Evolutionary conservation across 2,797 vertebrate genomes (phyloP), one percentile per base, ranked within the genome.

Genomic region (Chrosomus eos): DNA sequence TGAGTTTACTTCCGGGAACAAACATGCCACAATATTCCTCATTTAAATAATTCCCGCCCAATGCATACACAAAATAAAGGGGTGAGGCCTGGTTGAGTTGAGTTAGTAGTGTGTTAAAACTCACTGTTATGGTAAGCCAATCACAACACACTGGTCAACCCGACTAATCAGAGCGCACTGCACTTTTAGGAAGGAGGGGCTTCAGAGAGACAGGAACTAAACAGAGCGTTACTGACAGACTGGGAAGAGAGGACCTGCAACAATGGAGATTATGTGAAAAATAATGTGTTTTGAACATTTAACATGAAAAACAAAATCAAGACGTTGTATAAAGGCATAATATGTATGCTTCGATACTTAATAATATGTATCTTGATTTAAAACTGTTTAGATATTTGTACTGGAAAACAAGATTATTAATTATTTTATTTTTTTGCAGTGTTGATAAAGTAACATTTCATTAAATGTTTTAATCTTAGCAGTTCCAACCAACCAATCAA

Each of bases 401-500:
- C 1, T 73, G 18, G 38, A 71, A 71, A 71, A 8, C n/a, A 28
- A 72, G n/a, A 33, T n/a, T n/a, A n/a, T n/a, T n/a, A n/a, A n/a
- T n/a, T n/a, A n/a, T n/a, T n/a, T n/a, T n/a, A 11, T 10, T 48
- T 73, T 31, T 73, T 28, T 19, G 16, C 26, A 51, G 16, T 77
- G 11, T 40, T 64, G 2, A 79, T 79, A 23, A 79, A 67, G 40
- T 80, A 36, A 80, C 28, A 33, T 33, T 79, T 48, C 3, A 66
- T 66, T 7, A 80, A 83, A 19, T 82, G 21, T 70, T 71, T 19
- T 85, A 8, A 51, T 77, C 40, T 86, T 36, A 55, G 53, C 92
- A 95, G 94, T 75, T 90, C 92, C 94, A 0, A 93, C 93, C 13
- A 92, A 88, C 84, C 93, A 90, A 80, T 90, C 95, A 0, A 77